These are phyloP conservation scores for Drosophila nigricruria DNA, from an alignment of 2,888 invertebrate genomes.

Conservation along the genomic window DNA sequence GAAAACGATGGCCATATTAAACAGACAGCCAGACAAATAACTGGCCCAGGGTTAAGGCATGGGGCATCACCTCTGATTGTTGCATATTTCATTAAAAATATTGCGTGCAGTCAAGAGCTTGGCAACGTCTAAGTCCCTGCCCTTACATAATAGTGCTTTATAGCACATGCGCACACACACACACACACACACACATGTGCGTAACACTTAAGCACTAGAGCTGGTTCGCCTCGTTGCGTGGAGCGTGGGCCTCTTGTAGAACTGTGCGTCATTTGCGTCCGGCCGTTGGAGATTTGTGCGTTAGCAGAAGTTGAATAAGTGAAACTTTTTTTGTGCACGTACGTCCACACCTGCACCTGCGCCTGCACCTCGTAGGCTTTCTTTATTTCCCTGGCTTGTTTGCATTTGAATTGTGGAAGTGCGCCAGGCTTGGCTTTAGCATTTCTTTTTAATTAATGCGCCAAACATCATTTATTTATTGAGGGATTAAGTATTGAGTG, in stretches of 20 bases:
- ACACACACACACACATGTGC: conserved; percentile 45
- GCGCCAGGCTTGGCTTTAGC: conserved; percentile 38
- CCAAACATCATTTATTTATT: conserved; percentile 12
- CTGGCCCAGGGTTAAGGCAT: background rate
- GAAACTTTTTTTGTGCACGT: conserved; percentile 49
- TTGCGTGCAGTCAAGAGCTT: conserved; percentile 55
- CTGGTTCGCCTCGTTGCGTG: conserved; percentile 45
- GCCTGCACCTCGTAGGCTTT: conserved; percentile 15
- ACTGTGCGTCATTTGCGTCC: conserved; percentile 54
- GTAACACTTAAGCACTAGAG: conserved; percentile 66
- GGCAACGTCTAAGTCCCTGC: conserved; percentile 26
- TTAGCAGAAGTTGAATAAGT: conserved; percentile 27
- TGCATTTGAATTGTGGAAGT: conserved; percentile 65
- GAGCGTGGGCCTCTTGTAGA: conserved; percentile 36
- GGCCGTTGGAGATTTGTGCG: conserved; percentile 52
- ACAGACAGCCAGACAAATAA: conserved; percentile 27
- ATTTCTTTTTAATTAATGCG: conserved; percentile 72
- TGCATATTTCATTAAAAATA: conserved; percentile 79
- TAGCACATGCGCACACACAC: conserved; percentile 22
- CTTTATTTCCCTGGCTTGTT: conserved; percentile 16
- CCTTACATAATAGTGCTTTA: conserved; percentile 18
- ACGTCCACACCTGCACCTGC: background rate
- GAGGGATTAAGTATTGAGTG: background rate
- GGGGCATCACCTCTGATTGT: conserved; percentile 54
- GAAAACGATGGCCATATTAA: conserved; percentile 42